A percentile compares a stretch with the other conserved stretches of the same genome.
These are phyloP conservation scores for Oppia nitens DNA, from an alignment of 1,140 invertebrate genomes.

Conservation along the genomic window DNA sequence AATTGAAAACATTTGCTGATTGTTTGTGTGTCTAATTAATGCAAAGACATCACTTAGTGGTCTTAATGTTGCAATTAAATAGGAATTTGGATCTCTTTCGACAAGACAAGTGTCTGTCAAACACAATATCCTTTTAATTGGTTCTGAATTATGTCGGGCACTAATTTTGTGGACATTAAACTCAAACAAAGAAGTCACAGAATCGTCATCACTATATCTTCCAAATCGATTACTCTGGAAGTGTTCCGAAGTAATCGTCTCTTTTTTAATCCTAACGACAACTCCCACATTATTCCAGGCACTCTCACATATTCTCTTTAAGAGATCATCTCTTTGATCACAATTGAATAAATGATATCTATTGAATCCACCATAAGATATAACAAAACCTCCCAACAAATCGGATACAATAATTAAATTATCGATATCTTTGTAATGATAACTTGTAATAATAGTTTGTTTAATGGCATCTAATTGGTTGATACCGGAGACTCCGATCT, in stretches of 20 bases:
- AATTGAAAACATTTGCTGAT: slow-evolving; percentile 82
- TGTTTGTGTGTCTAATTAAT: slow-evolving; percentile 65
- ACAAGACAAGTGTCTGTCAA: slow-evolving; percentile 86
- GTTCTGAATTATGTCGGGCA: slow-evolving; percentile 40
- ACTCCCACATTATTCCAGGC: slow-evolving; percentile 62
- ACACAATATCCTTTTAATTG: slow-evolving; percentile 69
- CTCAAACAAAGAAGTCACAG: slow-evolving; percentile 76
- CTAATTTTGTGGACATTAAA: slow-evolving; percentile 78
- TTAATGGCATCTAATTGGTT: slow-evolving; percentile 65
- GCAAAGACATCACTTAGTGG: slow-evolving; percentile 69
- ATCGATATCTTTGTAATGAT: slow-evolving; percentile 84
- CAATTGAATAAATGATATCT: slow-evolving; percentile 28
- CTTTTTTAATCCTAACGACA: slow-evolving; percentile 59
- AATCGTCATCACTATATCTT: slow-evolving; percentile 68
- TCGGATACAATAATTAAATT: slow-evolving; percentile 43
- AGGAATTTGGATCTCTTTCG: slow-evolving; percentile 89
- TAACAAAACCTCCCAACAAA: slow-evolving; percentile 44
- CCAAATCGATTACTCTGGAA: slow-evolving; percentile 72
- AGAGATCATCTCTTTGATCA: slow-evolving; percentile 47
- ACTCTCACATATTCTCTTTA: slow-evolving; percentile 62
- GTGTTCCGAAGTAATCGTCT: slow-evolving; percentile 63
- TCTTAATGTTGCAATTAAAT: slow-evolving; percentile 71
- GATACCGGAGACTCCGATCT: slow-evolving; percentile 70
- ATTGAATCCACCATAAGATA: slow-evolving; percentile 69
- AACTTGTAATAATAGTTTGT: slow-evolving; percentile 49